phyloP scores from a whole-genome alignment of 1,140 invertebrate species.

The Cephus cinctus region DNA sequence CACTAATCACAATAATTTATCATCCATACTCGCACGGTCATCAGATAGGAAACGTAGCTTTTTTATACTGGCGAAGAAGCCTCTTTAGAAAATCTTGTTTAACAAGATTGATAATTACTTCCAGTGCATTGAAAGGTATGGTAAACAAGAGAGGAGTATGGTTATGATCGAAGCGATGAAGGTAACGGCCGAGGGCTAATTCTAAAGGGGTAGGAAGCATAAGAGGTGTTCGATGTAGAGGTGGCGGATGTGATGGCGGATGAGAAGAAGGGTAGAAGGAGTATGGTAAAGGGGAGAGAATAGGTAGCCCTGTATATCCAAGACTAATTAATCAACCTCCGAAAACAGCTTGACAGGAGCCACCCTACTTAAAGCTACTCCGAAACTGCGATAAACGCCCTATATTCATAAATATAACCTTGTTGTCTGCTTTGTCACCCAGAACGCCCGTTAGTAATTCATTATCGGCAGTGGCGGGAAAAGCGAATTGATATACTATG shows the following conservation, averaged over 20 bases:
- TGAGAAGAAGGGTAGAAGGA: not conserved
- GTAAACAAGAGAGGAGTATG: not conserved
- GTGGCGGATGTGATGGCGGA: not conserved
- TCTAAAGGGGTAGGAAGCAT: not conserved
- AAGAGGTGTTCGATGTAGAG: not conserved
- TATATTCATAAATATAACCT: slow-evolving; percentile 4
- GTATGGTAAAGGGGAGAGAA: not conserved
- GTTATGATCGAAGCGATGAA: not conserved
- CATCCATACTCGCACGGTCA: too few relatives aligned
- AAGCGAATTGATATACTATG: too few relatives aligned
- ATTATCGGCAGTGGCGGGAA: too few relatives aligned
- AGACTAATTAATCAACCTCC: slow-evolving; percentile 37
- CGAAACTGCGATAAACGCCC: slow-evolving; percentile 30
- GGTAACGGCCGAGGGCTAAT: not conserved
- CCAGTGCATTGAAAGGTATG: slow-evolving; percentile 4
- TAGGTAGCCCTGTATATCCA: slow-evolving; percentile 8
- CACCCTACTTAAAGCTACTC: slow-evolving; percentile 27
- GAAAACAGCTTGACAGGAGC: slow-evolving; percentile 32
- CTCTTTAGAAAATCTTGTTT: slow-evolving; percentile 8
- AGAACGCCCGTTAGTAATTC: too few relatives aligned
- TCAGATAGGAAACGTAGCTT: too few relatives aligned
- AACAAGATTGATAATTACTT: slow-evolving; percentile 11
- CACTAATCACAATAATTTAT: too few relatives aligned
- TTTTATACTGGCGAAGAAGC: too few relatives aligned
- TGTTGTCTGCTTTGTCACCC: not conserved